Evolutionary conservation across 2,797 vertebrate genomes (phyloP).

Genomic region (Eulemur mongoz): DNA sequence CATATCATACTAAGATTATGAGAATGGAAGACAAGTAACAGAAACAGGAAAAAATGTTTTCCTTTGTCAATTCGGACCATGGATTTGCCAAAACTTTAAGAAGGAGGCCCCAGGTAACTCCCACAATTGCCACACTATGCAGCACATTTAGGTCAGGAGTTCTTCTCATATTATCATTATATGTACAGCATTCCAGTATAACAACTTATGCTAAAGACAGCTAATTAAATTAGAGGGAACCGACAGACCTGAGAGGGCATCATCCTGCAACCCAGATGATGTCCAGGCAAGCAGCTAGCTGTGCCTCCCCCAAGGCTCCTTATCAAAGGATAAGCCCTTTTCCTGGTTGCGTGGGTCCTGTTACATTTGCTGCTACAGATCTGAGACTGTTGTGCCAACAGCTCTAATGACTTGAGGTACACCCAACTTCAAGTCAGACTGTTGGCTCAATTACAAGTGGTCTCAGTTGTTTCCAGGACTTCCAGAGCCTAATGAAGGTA

Average conservation of each 20-base stretch:
- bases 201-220: background rate
- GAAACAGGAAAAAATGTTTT: background rate
- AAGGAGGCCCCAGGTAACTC: background rate
- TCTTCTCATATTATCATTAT: background rate
- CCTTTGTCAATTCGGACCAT: background rate
- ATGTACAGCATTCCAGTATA: background rate
- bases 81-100: background rate
- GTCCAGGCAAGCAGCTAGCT: background rate
- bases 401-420: background rate
- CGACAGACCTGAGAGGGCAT: background rate
- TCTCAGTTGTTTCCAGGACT: background rate
- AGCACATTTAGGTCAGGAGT: background rate
- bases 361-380: background rate
- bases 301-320: background rate
- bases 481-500: background rate
- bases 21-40: background rate
- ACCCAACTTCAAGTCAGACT: background rate
- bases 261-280: background rate
- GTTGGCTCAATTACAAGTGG: background rate
- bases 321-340: background rate
- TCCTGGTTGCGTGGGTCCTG: background rate
- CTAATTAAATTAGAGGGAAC: background rate
- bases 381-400: background rate
- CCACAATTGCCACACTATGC: accelerated
- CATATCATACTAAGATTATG: background rate